Evolutionary conservation across 53 echinoderm and acorn worm genomes (phyloP).

Genomic region (Stichopus horrens): DNA sequence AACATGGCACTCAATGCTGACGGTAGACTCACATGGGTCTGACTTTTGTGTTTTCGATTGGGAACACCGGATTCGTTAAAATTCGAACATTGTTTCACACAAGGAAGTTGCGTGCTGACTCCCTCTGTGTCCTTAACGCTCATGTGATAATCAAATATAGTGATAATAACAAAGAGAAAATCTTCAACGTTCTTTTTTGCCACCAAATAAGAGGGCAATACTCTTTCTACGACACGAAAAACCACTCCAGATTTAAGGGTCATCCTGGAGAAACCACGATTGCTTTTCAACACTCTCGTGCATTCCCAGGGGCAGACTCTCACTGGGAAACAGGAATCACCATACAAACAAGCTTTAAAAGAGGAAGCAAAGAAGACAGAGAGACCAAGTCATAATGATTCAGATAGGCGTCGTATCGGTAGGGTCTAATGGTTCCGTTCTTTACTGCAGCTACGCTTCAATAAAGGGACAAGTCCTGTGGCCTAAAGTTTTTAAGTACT

Average conservation of each 20-base stretch:
- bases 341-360: neutral
- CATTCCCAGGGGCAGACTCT: constrained; percentile 34
- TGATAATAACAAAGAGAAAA: no score
- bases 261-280: constrained; percentile 3
- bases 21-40: no score
- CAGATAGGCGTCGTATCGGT: constrained; percentile 23
- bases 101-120: no score
- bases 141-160: no score
- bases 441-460: neutral
- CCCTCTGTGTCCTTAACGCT: no score
- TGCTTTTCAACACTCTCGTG: constrained; percentile 13
- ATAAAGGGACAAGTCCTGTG: constrained; percentile 21
- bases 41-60: no score
- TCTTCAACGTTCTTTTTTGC: no score
- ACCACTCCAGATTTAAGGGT: neutral
- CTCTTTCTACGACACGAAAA: neutral
- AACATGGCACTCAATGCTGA: no score
- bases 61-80: no score
- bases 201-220: neutral
- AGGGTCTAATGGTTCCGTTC: constrained; percentile 1
- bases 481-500: constrained; percentile 6
- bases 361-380: constrained; percentile 2
- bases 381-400: constrained; percentile 25
- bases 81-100: no score
- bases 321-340: neutral